Evolutionary conservation across 2,888 invertebrate genomes (phyloP).

Genomic region (Creontiades dilutus): DNA sequence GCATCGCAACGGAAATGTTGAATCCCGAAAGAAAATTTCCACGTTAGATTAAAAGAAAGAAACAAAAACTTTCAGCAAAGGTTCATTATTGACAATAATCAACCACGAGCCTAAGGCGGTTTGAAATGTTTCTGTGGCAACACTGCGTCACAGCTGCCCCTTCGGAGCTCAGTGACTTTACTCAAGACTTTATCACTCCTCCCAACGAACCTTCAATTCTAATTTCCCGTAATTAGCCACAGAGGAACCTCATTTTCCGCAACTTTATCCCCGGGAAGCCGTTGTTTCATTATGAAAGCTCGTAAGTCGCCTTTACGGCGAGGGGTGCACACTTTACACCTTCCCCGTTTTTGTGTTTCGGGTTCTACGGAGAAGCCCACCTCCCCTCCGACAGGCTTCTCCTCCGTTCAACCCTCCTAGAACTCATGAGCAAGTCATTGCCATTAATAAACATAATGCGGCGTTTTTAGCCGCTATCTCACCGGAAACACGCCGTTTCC

Average conservation of each 20-base stretch:
- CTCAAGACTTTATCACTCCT: background rate
- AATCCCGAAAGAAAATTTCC: no score
- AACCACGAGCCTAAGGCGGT: background rate
- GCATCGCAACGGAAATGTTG: no score
- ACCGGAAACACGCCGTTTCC: conserved; percentile 41
- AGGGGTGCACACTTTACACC: conserved; percentile 21
- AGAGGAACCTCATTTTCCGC: conserved; percentile 4
- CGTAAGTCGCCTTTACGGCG: conserved; percentile 24
- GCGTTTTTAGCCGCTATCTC: conserved; percentile 45
- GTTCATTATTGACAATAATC: no score
- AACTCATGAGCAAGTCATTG: conserved; percentile 45
- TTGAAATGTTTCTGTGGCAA: background rate
- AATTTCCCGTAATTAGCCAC: conserved; percentile 49
- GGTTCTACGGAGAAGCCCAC: background rate
- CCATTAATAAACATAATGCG: conserved; percentile 56
- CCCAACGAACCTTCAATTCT: conserved; percentile 39
- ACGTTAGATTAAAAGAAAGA: no score
- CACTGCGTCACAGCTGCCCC: background rate
- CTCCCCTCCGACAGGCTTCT: background rate
- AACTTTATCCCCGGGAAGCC: conserved; percentile 30
- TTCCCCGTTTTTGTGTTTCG: background rate
- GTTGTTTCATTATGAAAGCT: conserved; percentile 44
- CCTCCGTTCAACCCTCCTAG: background rate
- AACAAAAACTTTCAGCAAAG: no score
- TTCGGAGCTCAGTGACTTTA: background rate